These are phyloP conservation scores for Campylomormyrus numenius DNA, from an alignment of 2,113 vertebrate genomes.

Conservation along the genomic window DNA sequence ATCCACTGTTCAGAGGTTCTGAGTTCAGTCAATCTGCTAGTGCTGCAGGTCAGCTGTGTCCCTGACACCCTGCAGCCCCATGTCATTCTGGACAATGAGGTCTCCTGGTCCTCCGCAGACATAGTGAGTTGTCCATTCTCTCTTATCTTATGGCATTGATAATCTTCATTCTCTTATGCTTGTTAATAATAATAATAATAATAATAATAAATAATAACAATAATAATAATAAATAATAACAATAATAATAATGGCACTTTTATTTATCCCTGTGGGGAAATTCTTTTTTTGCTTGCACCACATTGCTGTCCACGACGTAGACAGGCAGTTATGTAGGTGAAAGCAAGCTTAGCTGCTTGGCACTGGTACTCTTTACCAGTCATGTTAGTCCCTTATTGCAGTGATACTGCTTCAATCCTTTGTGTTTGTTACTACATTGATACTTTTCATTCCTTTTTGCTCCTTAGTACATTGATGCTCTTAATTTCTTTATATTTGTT, in stretches of 20 bases:
- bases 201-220: too few relatives aligned
- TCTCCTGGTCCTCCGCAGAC: conserved; percentile 80
- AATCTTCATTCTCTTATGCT: background rate
- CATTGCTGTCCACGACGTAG: background rate
- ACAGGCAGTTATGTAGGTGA: background rate
- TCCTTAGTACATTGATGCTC: background rate
- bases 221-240: too few relatives aligned
- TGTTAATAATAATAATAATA: background rate
- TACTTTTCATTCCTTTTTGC: background rate
- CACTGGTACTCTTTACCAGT: background rate
- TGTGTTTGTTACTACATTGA: background rate
- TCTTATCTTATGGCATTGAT: background rate
- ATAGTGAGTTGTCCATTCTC: conserved; percentile 62
- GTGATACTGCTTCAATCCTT: background rate
- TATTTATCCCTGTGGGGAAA: too few relatives aligned
- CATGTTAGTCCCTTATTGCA: background rate
- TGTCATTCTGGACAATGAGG: conserved; percentile 83
- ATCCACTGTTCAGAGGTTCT: conserved; percentile 93
- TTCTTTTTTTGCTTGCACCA: background rate
- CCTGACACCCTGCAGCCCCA: conserved; percentile 85
- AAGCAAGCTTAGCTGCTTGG: background rate
- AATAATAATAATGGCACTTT: too few relatives aligned
- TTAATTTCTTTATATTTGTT: background rate
- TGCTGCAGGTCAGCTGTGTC: conserved; percentile 96
- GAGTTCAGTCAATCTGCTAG: conserved; percentile 87